A percentile compares a stretch with the other conserved stretches of the same genome.
Evolutionary conservation across 2,888 invertebrate genomes (phyloP).

Genomic region (Andrena fulva): DNA sequence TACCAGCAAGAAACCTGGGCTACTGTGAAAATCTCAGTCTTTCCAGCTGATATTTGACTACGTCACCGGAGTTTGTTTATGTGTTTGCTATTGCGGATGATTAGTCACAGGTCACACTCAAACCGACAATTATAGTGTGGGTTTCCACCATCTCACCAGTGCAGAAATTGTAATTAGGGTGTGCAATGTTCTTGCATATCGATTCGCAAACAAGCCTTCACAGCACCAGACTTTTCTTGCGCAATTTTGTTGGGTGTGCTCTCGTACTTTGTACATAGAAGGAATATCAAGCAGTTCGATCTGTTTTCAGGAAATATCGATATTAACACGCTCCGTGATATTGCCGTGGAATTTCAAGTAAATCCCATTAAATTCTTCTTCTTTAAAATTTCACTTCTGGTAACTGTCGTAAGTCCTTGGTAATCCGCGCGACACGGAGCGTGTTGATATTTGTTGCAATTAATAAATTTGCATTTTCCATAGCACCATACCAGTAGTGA

Average conservation of each 20-base stretch:
- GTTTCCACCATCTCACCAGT: constrained; percentile 58
- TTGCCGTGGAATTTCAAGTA: too few species aligned
- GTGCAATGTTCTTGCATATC: constrained; percentile 41
- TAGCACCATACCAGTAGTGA: constrained; percentile 17
- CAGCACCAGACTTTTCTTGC: constrained; percentile 12
- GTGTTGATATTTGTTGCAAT: neutral
- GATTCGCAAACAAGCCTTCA: constrained; percentile 27
- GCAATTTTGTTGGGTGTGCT: constrained; percentile 22
- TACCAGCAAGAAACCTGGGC: constrained; percentile 96
- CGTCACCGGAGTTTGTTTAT: constrained; percentile 78
- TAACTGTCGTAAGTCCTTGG: too few species aligned
- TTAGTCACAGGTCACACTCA: constrained; percentile 82
- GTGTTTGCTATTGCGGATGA: constrained; percentile 72
- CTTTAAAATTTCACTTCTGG: too few species aligned
- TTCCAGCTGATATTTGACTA: constrained; percentile 99
- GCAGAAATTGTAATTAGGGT: constrained; percentile 47
- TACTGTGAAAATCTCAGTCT: constrained; percentile 92
- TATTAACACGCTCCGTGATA: neutral
- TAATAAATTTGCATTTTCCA: neutral
- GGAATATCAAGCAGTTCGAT: constrained; percentile 7
- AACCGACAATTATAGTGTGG: constrained; percentile 73
- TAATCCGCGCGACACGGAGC: too few species aligned
- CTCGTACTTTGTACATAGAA: constrained; percentile 11
- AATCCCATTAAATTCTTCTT: too few species aligned
- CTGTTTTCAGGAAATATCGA: constrained; percentile 1